Conservation (phyloP, 2,113 vertebrate species). For the Oenanthe oenanthe region DNA sequence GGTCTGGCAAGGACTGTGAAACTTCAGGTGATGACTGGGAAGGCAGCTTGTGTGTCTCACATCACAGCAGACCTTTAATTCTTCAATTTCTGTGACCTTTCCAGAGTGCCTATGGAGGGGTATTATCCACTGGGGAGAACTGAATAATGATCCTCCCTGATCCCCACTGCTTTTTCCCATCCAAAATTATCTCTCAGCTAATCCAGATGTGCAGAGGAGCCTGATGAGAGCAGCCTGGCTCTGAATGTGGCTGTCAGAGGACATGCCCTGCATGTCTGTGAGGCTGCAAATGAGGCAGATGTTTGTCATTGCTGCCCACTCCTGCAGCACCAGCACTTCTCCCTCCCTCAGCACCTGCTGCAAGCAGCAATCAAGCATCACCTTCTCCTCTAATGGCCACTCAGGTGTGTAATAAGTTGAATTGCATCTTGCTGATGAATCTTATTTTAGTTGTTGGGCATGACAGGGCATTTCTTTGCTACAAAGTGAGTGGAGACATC, state of each 20-base stretch:
- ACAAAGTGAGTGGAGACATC: conserved; percentile 25
- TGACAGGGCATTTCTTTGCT: conserved; percentile 24
- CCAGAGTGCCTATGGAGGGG: neutral
- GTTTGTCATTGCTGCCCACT: conserved; percentile 4
- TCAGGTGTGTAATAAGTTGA: conserved; percentile 16
- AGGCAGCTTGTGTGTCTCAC: neutral
- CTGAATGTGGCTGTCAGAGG: neutral
- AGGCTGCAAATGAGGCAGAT: conserved; percentile 35
- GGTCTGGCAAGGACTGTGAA: neutral
- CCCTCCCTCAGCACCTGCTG: neutral
- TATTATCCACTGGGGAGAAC: neutral
- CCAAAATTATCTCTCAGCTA: neutral
- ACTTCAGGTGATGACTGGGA: neutral
- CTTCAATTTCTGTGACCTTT: conserved; percentile 16
- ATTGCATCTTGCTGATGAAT: conserved; percentile 54
- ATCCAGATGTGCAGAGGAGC: conserved; percentile 13
- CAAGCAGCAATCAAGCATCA: conserved; percentile 3
- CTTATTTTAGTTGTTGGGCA: conserved; percentile 28
- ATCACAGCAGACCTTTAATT: neutral
- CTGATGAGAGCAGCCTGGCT: neutral
- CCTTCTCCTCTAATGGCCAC: conserved; percentile 13
- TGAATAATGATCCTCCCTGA: neutral
- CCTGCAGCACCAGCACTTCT: neutral
- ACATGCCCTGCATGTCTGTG: neutral
- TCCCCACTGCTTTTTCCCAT: neutral